Base-by-base conservation (phyloP, 2,888 invertebrate species). In the Heteropelma amictum region DNA sequence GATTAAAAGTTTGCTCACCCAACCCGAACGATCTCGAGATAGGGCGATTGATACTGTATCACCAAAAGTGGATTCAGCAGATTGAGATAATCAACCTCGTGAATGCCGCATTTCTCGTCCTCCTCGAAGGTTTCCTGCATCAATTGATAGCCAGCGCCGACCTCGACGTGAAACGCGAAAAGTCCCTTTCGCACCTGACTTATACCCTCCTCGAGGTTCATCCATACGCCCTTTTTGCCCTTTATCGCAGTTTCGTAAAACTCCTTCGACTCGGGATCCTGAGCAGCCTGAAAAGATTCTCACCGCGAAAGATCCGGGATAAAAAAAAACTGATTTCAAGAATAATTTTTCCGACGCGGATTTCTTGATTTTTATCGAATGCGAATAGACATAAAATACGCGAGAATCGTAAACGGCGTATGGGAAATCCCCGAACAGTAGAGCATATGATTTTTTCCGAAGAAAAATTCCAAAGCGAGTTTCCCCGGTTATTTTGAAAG, bases 161-260 rank as follows among this genome's bases (percentile, higher is more conserved):
- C 89, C 85, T 94, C 94, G 86, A 92, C 92, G 84, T 94, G 93
- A 79, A 94, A 94, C 1, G 93, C 93, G 81, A 93, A 94, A 23
- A 93, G 88, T 8, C 93, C 93, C 85, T 91, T 90, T 80, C 91
- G 90, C 76, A 94, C 89, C 80, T 88, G 90, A 76, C 89, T 86
- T 0, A 94, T 91, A 0, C 94, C 94, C 78, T 93, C 92, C 76
- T 93, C 92, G 79, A 93, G 89, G 0, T 90, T 81, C 88, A 93
- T 91, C 84, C 93, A 93, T 72, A 90, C 91, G 0, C 92, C 90
- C 38, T 88, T 88, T 21, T 91, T 89, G 10, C 93, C 93, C 14
- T 91, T 91, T 12, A 95, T 91, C 89, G 93, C 94, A 74, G 91
- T 91, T 60, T 92, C 89, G 84, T 93, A 93, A 40, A 95, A 91